Evolutionary conservation across 2,113 vertebrate genomes (phyloP), one percentile per base, ranked within the genome.

Genomic region (Coregonus clupeaformis): DNA sequence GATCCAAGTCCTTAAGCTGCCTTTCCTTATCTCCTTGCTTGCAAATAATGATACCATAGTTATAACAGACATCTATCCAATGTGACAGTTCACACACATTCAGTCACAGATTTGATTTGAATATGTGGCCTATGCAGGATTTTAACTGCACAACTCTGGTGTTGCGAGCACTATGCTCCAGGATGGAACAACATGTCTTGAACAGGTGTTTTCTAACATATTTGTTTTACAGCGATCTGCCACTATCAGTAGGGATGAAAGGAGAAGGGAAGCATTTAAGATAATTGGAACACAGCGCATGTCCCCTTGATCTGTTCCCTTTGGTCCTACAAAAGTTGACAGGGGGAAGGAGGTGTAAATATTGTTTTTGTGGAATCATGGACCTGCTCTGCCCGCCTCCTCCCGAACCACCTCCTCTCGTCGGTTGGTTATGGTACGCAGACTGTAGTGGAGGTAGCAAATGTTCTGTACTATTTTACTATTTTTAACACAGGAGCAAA

Each of bases 381-480:
- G 52, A 25, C 55, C 25, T 73, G 62, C 5, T 20, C 22, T 74
- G 57, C 57, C 57, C n/a, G 20, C 20, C 6, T 25, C 20, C 9
- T 11, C 22, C 36, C 45, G n/a, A 24, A 47, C 69, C 66, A 65
- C 68, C 11, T 59, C 14, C 22, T 63, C 64, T 63, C 68, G 59
- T 29, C n/a, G 69, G 76, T 80, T 80, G 80, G 78, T 82, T 84
- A 67, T 64, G 76, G 77, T 82, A 80, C 81, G 78, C 81, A 80
- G 73, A 86, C 87, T 88, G 78, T 81, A n/a, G 65, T 67, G 65
- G 65, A 36, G 18, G 30, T 73, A 88, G 57, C 84, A 79, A 80
- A 82, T 76, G 59, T 82, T 87, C 79, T 84, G 85, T 92, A 69
- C 67, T 25, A 45, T 68, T 68, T 68, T 92, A 69, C 67, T 25